Evolutionary conservation across 2,797 vertebrate species (phyloP).

Genomic region (Xenentodon cancila): DNA sequence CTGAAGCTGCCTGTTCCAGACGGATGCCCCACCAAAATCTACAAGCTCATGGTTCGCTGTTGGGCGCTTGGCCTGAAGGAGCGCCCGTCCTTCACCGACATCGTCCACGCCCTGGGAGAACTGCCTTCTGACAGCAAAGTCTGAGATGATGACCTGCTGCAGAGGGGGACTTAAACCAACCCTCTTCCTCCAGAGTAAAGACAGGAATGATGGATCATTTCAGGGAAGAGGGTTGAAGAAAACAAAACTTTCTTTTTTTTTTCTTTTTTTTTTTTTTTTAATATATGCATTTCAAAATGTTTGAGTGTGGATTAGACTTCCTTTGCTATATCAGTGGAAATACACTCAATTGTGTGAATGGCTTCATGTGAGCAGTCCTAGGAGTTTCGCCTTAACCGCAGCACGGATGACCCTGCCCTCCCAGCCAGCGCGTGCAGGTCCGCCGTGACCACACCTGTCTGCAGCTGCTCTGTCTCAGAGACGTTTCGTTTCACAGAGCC

Average conservation of each 20-base stretch:
- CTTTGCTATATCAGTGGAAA: constrained; percentile 50
- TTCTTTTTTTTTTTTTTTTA: too few species aligned
- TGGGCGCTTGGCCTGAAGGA: constrained; percentile 94
- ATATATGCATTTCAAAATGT: constrained; percentile 65
- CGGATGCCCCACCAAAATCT: constrained; percentile 90
- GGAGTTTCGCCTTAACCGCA: constrained; percentile 77
- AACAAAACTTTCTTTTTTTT: constrained; percentile 50
- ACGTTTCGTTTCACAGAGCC: constrained; percentile 39
- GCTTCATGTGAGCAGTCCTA: constrained; percentile 48
- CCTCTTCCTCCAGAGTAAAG: constrained; percentile 45
- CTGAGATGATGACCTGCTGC: constrained; percentile 71
- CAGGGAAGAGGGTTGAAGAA: constrained; percentile 72
- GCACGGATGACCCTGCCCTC: constrained; percentile 50
- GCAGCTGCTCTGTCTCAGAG: constrained; percentile 35
- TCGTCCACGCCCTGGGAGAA: constrained; percentile 87
- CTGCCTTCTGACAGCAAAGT: constrained; percentile 91
- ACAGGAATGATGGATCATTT: constrained; percentile 80
- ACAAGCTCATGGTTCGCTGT: constrained; percentile 94
- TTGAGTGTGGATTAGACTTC: constrained; percentile 54
- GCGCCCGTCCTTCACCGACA: constrained; percentile 93
- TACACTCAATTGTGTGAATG: constrained; percentile 40
- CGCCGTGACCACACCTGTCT: constrained; percentile 46
- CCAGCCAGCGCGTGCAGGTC: constrained; percentile 42
- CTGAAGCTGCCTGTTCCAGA: constrained; percentile 87
- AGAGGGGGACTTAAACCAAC: constrained; percentile 38